Evolutionary conservation across 2,113 vertebrate species (phyloP).

Genomic region (Gulo gulo): DNA sequence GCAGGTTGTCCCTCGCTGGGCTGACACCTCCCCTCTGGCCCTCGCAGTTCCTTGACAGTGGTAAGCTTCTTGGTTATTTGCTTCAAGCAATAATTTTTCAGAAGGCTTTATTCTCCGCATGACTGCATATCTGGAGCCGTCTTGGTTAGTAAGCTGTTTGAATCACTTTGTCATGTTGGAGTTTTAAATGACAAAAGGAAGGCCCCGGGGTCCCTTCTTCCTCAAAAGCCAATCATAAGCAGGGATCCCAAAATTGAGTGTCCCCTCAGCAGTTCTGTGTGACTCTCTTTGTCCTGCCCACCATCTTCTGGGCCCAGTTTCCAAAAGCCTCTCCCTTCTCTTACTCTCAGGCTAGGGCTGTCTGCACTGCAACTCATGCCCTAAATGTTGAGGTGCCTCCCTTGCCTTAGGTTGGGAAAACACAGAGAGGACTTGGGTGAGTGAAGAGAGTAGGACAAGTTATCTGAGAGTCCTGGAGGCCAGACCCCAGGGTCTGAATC

Average conservation of each 20-base stretch:
- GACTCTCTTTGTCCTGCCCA: background rate
- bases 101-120: background rate
- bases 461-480: background rate
- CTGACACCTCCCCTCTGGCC: background rate
- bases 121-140: background rate
- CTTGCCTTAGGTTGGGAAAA: background rate
- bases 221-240: background rate
- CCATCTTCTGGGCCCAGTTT: background rate
- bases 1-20: background rate
- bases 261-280: background rate
- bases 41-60: background rate
- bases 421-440: background rate
- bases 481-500: background rate
- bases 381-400: too few species aligned
- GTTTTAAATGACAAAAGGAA: background rate
- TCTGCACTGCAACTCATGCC: background rate
- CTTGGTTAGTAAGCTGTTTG: background rate
- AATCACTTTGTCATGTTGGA: background rate
- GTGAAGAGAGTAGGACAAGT: background rate
- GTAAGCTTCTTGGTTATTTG: background rate
- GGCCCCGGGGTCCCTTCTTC: background rate
- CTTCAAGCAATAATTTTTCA: constrained; percentile 3
- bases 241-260: background rate
- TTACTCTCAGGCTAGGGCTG: background rate
- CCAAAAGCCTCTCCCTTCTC: background rate